A percentile compares a stretch with the other conserved stretches of the same genome.
phyloP scores from a whole-genome alignment of 2,113 vertebrate genomes.

The Hydrochoerus hydrochaeris region DNA sequence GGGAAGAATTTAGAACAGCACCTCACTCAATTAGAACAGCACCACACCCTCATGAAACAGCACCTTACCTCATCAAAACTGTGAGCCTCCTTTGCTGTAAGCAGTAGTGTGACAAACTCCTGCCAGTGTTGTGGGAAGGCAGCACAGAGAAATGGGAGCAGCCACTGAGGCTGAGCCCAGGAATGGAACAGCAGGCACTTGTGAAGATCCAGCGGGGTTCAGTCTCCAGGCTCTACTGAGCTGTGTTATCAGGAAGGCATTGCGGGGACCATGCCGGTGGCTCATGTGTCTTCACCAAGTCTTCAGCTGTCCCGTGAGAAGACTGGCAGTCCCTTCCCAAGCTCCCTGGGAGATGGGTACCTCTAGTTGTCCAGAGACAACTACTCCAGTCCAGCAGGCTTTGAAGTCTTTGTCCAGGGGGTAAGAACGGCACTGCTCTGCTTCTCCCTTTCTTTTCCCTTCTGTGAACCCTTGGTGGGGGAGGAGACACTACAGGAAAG shows the following conservation, averaged over 20 bases:
- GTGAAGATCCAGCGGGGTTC: background rate
- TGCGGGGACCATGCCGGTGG: background rate
- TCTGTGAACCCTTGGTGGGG: background rate
- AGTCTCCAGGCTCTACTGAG: background rate
- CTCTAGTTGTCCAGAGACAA: too few relatives aligned
- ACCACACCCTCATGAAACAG: background rate
- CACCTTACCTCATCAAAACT: background rate
- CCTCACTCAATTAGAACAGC: too few relatives aligned
- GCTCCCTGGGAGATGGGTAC: background rate
- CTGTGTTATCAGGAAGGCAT: background rate
- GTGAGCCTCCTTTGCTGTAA: background rate
- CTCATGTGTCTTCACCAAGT: background rate
- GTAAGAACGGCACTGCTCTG: background rate
- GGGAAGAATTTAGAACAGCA: background rate
- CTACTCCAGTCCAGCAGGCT: background rate
- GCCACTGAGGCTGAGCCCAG: background rate
- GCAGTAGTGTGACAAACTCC: background rate
- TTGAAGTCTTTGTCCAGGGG: conserved; percentile 45
- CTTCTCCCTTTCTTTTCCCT: conserved; percentile 24
- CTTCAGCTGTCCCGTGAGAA: background rate
- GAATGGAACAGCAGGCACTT: background rate
- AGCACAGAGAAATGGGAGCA: background rate
- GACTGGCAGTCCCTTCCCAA: background rate
- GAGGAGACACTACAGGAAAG: background rate
- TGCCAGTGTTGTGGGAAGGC: background rate